Evolutionary conservation across 2,113 vertebrate species (phyloP), one percentile per base, ranked within the genome.

Genomic region (Capreolus pygargus): DNA sequence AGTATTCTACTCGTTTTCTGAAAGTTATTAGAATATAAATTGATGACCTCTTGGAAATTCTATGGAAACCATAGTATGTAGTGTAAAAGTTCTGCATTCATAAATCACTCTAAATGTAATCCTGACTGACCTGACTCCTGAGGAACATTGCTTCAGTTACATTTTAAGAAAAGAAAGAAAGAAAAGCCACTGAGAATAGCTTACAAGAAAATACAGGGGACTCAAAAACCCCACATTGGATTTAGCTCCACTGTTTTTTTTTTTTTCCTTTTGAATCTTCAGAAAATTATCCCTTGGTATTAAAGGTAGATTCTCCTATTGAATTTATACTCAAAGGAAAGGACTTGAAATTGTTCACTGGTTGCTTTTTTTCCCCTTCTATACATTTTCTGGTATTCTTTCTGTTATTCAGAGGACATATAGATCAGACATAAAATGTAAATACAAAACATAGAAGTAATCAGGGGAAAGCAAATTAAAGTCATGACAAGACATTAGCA

Each of bases 11-110:
- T 86, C 54, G n/a, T 57, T 94, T 95, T 87, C 61, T 74, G 79
- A 95, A 89, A 79, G 15, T 58, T 89, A 89, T 83, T 94, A 58
- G 78, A 70, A 78, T 95, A 61, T 43, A 95, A 94, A 86, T 82
- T 85, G 92, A 91, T 96, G 88, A 90, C 23, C 33, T 96, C 76
- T 13, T 97, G 21, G 70, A 95, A 90, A 86, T 88, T 78, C 21
- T 43, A 50, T 67, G 36, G 36, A 90, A 79, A 84, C 78, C 58
- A n/a, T 4, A 36, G 57, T 60, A 27, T 47, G 2, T 43, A n/a
- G 12, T 83, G 1, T 90, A 83, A 81, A 95, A 64, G 13, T 87
- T 90, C 21, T 25, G 89, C 58, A 86, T 89, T 4, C 8, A 86
- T 86, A 94, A 76, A 67, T 45, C 60, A 83, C n/a, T 79, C 45